These are phyloP conservation scores for Ochlodes sylvanus DNA, from an alignment of 2,888 invertebrate genomes.

Conservation along the genomic window DNA sequence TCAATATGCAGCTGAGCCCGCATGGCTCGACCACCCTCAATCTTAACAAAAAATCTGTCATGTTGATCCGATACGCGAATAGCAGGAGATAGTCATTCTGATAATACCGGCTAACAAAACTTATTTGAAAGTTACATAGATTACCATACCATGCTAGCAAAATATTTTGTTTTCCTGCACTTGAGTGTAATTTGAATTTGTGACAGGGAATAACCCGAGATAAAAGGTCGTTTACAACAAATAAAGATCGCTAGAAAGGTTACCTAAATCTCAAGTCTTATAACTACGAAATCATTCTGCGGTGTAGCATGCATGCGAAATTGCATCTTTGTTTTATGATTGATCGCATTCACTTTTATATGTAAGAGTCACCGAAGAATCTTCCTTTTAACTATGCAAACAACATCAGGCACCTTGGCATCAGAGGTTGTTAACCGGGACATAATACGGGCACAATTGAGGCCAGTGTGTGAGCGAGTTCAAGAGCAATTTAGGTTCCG, in stretches of 20 bases:
- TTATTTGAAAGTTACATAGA: no score
- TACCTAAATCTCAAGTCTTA: no score
- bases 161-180: no score
- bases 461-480: conserved; percentile 84
- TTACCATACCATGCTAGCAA: no score
- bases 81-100: not conserved
- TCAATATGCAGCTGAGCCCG: conserved; percentile 74
- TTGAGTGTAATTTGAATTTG: no score
- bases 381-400: conserved; percentile 68
- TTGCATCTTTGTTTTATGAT: conserved; percentile 14
- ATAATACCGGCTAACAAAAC: no score
- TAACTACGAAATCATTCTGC: not conserved
- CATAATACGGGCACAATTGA: conserved; percentile 83
- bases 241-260: no score
- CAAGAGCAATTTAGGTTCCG: conserved; percentile 84
- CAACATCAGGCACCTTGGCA: conserved; percentile 80
- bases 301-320: not conserved
- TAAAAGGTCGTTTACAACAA: no score
- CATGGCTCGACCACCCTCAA: conserved; percentile 75
- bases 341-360: conserved; percentile 14
- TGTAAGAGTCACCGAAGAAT: conserved; percentile 44
- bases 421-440: conserved; percentile 84
- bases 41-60: conserved; percentile 54
- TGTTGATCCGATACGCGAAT: conserved; percentile 2
- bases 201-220: no score